Base-by-base conservation (phyloP, 2,113 vertebrate genomes). In the Phaethornis superciliosus region DNA sequence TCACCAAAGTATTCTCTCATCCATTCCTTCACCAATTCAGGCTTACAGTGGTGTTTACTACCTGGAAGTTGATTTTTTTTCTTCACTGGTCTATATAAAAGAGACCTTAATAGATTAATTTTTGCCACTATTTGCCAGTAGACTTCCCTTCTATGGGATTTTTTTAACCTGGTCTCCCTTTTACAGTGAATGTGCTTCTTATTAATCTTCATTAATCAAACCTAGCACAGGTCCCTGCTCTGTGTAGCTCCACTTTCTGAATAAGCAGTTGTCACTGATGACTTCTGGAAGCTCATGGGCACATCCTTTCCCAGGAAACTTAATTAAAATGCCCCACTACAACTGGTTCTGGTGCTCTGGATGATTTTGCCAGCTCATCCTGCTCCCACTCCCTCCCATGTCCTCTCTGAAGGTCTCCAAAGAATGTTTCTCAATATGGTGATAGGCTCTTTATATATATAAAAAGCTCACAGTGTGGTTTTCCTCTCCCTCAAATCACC, bases 321-420 rank as follows among this genome's bases (percentile, higher is more conserved):
- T 47, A 33, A 44, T 15, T 64, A 10, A 52, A 69, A 22, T 33
- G 4, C 6, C 9, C 4, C 40, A 15, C 26, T 21, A 22, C 13
- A 59, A 30, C 33, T 52, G 11, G 1, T 8, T 75, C 37, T 68
- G 47, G 30, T 79, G 21, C 12, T 78, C 35, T 44, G 62, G 12
- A 51, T 78, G 6, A 58, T 46, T 90, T 71, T 68, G 6, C 17
- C 55, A 37, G n/a, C n/a, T 64, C 22, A 6, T 81, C 22, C 16
- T 1, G 1, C 33, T 46, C 14, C 16, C 0, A 0, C 55, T 63
- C 55, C 15, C 3, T 78, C 33, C 46, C 10, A 16, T 26, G 9
- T 7, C 20, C 90, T 85, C 47, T 71, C 70, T 76, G 62, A 52
- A 21, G 8, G 26, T 33, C n/a, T n/a, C n/a, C n/a, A n/a, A n/a